phyloP scores from a whole-genome alignment of 2,888 invertebrate species.

The Polia nebulosa region DNA sequence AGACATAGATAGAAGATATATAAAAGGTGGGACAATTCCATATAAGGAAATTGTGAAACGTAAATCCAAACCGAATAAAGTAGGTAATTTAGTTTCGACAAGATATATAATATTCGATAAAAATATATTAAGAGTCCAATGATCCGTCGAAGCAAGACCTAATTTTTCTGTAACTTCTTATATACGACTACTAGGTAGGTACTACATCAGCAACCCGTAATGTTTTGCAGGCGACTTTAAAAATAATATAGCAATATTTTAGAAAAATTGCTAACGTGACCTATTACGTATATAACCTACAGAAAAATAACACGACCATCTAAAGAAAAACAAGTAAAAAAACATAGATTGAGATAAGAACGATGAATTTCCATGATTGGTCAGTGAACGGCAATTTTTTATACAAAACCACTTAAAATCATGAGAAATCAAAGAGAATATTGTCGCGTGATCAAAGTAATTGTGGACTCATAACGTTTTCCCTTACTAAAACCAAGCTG shows the following conservation, averaged over 20 bases:
- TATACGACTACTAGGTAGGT: too few relatives aligned
- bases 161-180: too few relatives aligned
- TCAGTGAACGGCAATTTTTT: slow-evolving; percentile 34
- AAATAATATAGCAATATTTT: not conserved
- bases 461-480: slow-evolving; percentile 35
- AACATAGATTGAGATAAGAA: slow-evolving; percentile 1
- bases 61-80: not conserved
- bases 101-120: not conserved
- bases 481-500: slow-evolving; percentile 30
- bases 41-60: not conserved
- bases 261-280: not conserved
- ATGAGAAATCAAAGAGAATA: slow-evolving; percentile 24
- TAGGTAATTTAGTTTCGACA: not conserved
- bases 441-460: slow-evolving; percentile 55
- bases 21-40: not conserved
- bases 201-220: not conserved
- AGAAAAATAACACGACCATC: not conserved
- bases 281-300: too few relatives aligned
- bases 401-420: slow-evolving; percentile 20
- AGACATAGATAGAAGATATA: too few relatives aligned
- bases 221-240: not conserved
- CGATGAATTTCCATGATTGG: slow-evolving; percentile 26
- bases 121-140: not conserved
- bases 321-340: not conserved
- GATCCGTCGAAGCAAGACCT: not conserved